These are phyloP conservation scores for Sminthurides aquaticus DNA, from an alignment of 2,888 invertebrate species.

Conservation along the genomic window DNA sequence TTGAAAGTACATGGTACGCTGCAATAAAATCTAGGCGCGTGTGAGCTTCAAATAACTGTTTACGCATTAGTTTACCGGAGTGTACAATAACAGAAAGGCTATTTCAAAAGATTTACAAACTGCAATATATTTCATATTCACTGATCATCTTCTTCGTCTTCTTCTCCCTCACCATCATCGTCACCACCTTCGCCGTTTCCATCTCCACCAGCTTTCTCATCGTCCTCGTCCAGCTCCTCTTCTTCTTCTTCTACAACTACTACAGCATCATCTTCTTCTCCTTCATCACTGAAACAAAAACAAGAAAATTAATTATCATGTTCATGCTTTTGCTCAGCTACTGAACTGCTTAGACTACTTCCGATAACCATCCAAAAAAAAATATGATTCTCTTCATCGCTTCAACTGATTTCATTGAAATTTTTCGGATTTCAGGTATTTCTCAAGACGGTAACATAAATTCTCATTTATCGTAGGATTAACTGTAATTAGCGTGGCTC, in stretches of 20 bases:
- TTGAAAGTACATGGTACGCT: background rate
- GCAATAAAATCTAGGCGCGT: background rate
- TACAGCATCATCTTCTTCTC: constrained; percentile 29
- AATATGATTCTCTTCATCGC: too few species aligned
- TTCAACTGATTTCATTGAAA: too few species aligned
- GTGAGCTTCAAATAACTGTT: too few species aligned
- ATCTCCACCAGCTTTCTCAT: constrained; percentile 27
- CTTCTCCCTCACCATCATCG: constrained; percentile 17
- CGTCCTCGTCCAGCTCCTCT: constrained; percentile 33
- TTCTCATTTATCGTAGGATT: too few species aligned
- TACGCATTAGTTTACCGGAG: too few species aligned
- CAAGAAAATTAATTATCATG: background rate
- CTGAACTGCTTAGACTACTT: too few species aligned
- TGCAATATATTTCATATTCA: background rate
- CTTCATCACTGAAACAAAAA: constrained; percentile 23
- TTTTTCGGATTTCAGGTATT: too few species aligned
- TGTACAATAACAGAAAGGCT: constrained; percentile 10
- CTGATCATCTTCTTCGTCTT: constrained; percentile 18
- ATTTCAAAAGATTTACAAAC: constrained; percentile 8
- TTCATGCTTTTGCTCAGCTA: background rate
- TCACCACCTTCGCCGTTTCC: constrained; percentile 29
- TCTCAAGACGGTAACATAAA: too few species aligned
- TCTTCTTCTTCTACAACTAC: constrained; percentile 30
- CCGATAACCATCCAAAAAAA: too few species aligned
- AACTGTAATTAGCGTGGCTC: too few species aligned